Conservation (phyloP, 92 coral and sea anemone genomes). For the Parazoanthus darwini region DNA sequence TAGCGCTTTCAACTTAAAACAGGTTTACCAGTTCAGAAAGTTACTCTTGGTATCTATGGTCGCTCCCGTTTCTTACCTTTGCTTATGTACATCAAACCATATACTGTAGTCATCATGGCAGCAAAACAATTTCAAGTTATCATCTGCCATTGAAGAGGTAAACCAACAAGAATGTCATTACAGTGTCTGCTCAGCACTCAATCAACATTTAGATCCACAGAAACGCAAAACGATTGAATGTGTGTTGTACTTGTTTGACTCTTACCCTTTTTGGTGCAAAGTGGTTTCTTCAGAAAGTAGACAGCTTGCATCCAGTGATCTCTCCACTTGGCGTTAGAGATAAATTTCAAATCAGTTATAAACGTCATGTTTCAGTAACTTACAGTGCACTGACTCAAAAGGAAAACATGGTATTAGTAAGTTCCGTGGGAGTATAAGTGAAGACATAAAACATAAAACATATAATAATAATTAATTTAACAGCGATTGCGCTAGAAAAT, state of each 20-base stretch:
- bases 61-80: constrained; percentile 43
- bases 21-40: not conserved
- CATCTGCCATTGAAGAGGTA: constrained; percentile 52
- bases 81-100: constrained; percentile 85
- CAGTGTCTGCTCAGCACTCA: not conserved
- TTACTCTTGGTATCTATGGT: not conserved
- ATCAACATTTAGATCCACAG: not conserved
- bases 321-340: constrained; percentile 74
- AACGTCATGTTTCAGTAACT: not conserved
- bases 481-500: too few species aligned
- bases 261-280: constrained; percentile 69
- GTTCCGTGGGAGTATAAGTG: too few species aligned
- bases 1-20: not conserved
- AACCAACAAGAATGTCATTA: not conserved
- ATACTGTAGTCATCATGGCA: constrained; percentile 92
- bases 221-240: not conserved
- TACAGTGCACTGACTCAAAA: not conserved
- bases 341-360: not conserved
- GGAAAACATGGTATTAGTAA: not conserved
- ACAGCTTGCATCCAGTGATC: constrained; percentile 99
- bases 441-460: too few species aligned
- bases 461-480: too few species aligned
- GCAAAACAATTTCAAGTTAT: constrained; percentile 63
- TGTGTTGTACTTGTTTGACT: not conserved
- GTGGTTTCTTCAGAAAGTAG: constrained; percentile 82